Percentiles rank a stretch among this genome's conserved stretches.
These are phyloP conservation scores for Ctenodactylus gundi DNA, from an alignment of 2,113 vertebrate species.

Conservation along the genomic window DNA sequence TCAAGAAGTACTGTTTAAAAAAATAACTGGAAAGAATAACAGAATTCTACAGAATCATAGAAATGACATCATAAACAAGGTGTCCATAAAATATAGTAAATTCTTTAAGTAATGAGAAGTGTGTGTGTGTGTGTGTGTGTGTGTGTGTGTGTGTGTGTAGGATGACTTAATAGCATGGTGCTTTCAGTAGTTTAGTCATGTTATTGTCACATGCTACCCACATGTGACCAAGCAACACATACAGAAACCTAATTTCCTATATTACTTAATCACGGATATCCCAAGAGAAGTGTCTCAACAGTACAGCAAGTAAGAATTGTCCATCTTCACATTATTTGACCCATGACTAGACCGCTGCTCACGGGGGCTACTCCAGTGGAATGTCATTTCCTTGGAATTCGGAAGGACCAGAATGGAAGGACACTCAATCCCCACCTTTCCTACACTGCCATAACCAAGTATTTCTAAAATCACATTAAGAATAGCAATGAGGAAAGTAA, in stretches of 20 bases:
- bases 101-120: background rate
- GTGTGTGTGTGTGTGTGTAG: background rate
- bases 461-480: background rate
- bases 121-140: too few relatives aligned
- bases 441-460: background rate
- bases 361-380: background rate
- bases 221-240: background rate
- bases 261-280: constrained; percentile 40
- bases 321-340: background rate
- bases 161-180: background rate
- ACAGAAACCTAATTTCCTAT: constrained; percentile 9
- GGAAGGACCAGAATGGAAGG: background rate
- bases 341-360: background rate
- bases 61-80: background rate
- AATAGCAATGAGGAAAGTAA: background rate
- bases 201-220: constrained; percentile 31
- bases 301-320: background rate
- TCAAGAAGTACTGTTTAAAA: background rate
- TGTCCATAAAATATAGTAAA: background rate
- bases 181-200: background rate
- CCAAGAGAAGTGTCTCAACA: background rate
- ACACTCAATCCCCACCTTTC: background rate
- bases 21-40: background rate
- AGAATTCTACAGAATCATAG: background rate
- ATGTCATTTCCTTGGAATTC: background rate